Evolutionary conservation across 2,113 vertebrate genomes (phyloP).

Genomic region (Microcebus murinus): DNA sequence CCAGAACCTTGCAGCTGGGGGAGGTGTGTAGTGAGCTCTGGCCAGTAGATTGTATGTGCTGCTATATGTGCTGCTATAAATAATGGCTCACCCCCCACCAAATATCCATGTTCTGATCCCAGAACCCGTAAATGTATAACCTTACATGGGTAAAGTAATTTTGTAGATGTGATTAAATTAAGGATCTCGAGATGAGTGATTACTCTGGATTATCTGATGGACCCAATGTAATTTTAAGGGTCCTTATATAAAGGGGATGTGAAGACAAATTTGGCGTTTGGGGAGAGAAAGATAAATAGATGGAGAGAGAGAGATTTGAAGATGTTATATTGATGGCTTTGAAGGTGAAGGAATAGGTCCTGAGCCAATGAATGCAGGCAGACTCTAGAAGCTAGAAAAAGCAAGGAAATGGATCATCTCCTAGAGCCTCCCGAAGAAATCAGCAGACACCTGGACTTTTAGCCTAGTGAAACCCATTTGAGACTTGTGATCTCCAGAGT

Average conservation of each 20-base stretch:
- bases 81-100: not conserved
- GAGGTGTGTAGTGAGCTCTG: not conserved
- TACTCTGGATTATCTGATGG: not conserved
- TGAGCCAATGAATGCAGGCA: not conserved
- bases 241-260: not conserved
- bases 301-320: not conserved
- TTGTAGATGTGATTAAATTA: not conserved
- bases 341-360: not conserved
- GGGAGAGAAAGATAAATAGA: accelerated
- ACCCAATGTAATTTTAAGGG: not conserved
- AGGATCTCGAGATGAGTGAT: not conserved
- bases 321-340: not conserved
- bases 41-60: not conserved
- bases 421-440: not conserved
- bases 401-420: not conserved
- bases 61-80: not conserved
- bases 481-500: not conserved
- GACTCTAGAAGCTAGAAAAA: not conserved
- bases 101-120: not conserved
- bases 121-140: not conserved
- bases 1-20: not conserved
- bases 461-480: not conserved
- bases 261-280: not conserved
- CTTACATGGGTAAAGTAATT: not conserved
- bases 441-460: not conserved